A percentile compares a stretch with the other conserved stretches of the same genome.
Conservation (phyloP, 2,888 invertebrate species). For the Cheilosia pagana region DNA sequence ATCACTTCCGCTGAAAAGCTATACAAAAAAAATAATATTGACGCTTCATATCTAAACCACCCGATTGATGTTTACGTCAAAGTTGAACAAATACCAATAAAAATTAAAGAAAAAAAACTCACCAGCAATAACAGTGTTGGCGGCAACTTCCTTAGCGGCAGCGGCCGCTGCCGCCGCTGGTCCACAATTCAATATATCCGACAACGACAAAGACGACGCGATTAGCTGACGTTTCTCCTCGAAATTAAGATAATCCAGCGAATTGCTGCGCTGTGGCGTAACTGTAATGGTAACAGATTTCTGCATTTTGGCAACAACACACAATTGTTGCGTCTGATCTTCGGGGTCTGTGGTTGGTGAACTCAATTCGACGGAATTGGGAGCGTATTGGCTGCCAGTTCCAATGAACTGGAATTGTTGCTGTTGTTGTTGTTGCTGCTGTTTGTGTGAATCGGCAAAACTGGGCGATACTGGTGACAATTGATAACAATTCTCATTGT, state of each 20-base stretch:
- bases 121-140: slow-evolving; percentile 82
- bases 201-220: slow-evolving; percentile 93
- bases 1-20: too few species aligned
- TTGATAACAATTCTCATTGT: slow-evolving; percentile 79
- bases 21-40: too few species aligned
- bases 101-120: slow-evolving; percentile 77
- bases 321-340: slow-evolving; percentile 80
- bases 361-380: slow-evolving; percentile 63
- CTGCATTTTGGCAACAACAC: slow-evolving; percentile 83
- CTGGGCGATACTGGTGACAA: slow-evolving; percentile 78
- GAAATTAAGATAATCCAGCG: slow-evolving; percentile 95
- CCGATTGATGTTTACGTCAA: too few species aligned
- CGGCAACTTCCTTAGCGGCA: slow-evolving; percentile 83
- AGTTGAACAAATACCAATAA: not conserved
- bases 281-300: slow-evolving; percentile 88
- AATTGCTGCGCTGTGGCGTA: slow-evolving; percentile 90
- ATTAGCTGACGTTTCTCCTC: slow-evolving; percentile 95
- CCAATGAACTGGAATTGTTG: slow-evolving; percentile 70
- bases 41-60: too few species aligned
- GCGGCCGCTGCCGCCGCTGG: slow-evolving; percentile 85
- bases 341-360: slow-evolving; percentile 63
- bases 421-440: slow-evolving; percentile 54
- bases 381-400: slow-evolving; percentile 58
- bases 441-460: slow-evolving; percentile 67
- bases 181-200: slow-evolving; percentile 92